A percentile compares a stretch with the other conserved stretches of the same genome.
Conservation (phyloP, 2,113 vertebrate genomes). For the Marmota monax region DNA sequence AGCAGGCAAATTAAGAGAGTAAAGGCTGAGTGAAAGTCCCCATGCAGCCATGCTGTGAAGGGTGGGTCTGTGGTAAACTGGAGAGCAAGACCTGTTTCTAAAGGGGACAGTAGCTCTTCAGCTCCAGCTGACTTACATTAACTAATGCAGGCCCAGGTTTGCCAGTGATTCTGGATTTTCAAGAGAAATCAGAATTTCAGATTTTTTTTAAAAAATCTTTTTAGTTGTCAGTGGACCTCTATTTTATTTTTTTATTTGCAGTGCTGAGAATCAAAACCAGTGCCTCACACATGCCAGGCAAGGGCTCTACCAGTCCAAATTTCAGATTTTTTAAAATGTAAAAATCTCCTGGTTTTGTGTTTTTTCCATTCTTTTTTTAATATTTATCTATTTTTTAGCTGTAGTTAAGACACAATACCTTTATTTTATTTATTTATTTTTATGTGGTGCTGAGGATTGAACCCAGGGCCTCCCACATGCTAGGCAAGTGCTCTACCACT, state of each 20-base stretch:
- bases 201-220: background rate
- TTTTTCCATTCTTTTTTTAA: too few species aligned
- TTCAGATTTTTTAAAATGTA: background rate
- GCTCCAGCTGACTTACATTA: background rate
- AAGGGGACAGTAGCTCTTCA: background rate
- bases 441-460: too few species aligned
- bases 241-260: too few species aligned
- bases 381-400: too few species aligned
- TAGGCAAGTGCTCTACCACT: too few species aligned
- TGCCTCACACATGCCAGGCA: too few species aligned
- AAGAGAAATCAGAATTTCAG: constrained; percentile 12
- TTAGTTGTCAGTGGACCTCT: too few species aligned
- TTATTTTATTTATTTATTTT: too few species aligned
- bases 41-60: background rate
- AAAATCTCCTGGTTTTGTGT: background rate
- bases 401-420: too few species aligned
- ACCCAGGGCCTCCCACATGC: too few species aligned
- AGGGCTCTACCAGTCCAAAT: background rate
- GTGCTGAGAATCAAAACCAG: too few species aligned
- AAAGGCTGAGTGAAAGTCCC: background rate
- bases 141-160: background rate
- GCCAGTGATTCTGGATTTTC: constrained; percentile 15
- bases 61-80: background rate
- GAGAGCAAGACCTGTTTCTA: background rate
- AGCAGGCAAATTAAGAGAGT: background rate